Evolutionary conservation across 2,888 invertebrate species (phyloP), one percentile per base, ranked within the genome.

Genomic region (Hesperia comma): DNA sequence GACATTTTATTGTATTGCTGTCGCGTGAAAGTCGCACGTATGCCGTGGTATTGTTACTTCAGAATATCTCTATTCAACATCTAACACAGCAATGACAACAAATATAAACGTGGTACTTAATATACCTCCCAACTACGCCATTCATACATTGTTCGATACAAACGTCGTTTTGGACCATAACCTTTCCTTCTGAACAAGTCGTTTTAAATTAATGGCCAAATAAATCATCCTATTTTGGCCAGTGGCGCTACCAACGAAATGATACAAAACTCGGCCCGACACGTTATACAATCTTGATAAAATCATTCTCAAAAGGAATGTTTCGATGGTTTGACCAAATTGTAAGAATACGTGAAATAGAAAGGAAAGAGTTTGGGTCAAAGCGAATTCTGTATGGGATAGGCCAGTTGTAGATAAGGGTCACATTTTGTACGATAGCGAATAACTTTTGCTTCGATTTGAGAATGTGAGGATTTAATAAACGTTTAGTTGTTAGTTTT

Each of bases 191-290:
- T 74, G 70, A 77, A 75, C 74, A 76, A 75, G 57, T 67, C 70
- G 66, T 75, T 76, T 73, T 74, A 75, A 74, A 78, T 78, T 77
- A 78, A 78, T 79, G 74, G 75, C 61, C 61, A 71, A 71, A 79
- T 79, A 79, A 80, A 79, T 80, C 77, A 77, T 71, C 58, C 69
- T 71, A 72, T 72, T 70, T 69, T 63, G 60, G 61, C 54, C 61
- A 8, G 43, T 19, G 26, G 15, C 17, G 37, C 51, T 62, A 54
- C 60, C 46, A 53, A 17, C 10, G 61, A 32, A 49, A 46, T 40
- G 43, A 49, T 43, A 33, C 46, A 32, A 41, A 58, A 64, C 49
- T 51, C 63, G 57, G 6, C 26, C 8, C n/a, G 17, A 40, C 12
- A 46, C 43, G 15, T 46, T 15, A 37, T 37, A 37, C 37, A 46